Conservation (phyloP, 1,140 invertebrate genomes). For the Trachelipus rathkii region DNA sequence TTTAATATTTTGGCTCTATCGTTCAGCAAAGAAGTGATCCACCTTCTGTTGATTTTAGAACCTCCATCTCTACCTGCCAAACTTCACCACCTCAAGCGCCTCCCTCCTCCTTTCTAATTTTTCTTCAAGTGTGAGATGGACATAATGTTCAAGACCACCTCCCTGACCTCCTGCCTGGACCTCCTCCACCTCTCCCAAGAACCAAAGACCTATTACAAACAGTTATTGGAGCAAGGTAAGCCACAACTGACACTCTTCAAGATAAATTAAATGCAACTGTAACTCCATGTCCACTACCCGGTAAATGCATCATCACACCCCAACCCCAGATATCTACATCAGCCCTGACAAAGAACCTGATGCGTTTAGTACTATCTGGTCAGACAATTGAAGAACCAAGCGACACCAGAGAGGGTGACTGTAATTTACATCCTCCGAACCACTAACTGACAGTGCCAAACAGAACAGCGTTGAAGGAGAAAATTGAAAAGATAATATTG, state of each 20-base stretch:
- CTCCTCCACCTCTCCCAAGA: constrained; percentile 62
- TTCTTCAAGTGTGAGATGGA: constrained; percentile 39
- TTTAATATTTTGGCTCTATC: constrained; percentile 36
- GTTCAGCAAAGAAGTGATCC: background rate
- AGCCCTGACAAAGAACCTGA: constrained; percentile 48
- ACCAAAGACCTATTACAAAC: constrained; percentile 79
- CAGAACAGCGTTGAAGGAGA: constrained; percentile 17
- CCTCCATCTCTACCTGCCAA: constrained; percentile 20
- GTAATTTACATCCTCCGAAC: constrained; percentile 3
- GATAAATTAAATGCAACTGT: constrained; percentile 71
- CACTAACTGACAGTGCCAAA: constrained; percentile 11
- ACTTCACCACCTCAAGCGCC: constrained; percentile 30
- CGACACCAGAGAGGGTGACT: constrained; percentile 40
- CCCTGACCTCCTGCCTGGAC: constrained; percentile 53
- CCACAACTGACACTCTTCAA: constrained; percentile 74
- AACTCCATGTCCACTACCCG: constrained; percentile 48
- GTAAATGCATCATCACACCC: constrained; percentile 64
- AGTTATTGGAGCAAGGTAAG: constrained; percentile 81
- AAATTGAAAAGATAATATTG: constrained; percentile 44
- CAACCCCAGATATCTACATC: constrained; percentile 65
- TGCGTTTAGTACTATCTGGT: constrained; percentile 48
- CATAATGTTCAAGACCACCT: constrained; percentile 53
- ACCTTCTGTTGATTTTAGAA: constrained; percentile 7
- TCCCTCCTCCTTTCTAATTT: constrained; percentile 42
- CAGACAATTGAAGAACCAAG: constrained; percentile 40